These are phyloP conservation scores for Drosophila ustulata DNA, from an alignment of 2,888 invertebrate genomes.

Conservation along the genomic window DNA sequence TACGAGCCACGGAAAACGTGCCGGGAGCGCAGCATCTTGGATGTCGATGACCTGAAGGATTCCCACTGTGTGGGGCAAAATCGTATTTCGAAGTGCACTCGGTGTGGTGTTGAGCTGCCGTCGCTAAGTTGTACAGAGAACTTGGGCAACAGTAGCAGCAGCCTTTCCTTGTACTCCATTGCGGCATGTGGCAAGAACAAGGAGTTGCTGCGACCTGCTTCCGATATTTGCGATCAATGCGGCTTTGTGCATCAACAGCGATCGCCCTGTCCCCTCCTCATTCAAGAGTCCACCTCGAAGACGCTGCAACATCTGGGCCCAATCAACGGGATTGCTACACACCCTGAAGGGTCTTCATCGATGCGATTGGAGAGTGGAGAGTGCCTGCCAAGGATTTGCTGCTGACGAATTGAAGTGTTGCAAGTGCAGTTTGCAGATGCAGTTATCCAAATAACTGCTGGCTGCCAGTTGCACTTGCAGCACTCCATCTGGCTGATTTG, in stretches of 20 bases:
- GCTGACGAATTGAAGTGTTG: constrained; percentile 12
- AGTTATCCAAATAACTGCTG: not conserved
- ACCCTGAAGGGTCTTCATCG: not conserved
- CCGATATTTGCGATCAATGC: constrained; percentile 48
- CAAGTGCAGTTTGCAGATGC: constrained; percentile 11
- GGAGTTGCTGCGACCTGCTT: not conserved
- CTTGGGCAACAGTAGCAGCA: not conserved
- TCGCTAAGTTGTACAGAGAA: not conserved
- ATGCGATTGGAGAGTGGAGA: no score
- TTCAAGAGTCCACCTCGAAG: not conserved
- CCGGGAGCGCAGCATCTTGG: constrained; percentile 37
- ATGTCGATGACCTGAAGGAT: not conserved
- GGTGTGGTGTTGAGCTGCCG: constrained; percentile 41
- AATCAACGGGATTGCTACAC: constrained; percentile 19
- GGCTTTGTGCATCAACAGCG: constrained; percentile 49
- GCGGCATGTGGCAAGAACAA: constrained; percentile 54
- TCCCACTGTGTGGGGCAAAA: not conserved
- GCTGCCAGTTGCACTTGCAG: constrained; percentile 16
- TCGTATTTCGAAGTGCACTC: constrained; percentile 35
- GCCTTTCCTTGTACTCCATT: constrained; percentile 29
- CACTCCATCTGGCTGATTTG: constrained; percentile 19
- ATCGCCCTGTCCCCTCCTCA: constrained; percentile 19
- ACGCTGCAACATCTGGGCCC: constrained; percentile 14
- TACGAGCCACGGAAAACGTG: constrained; percentile 54
- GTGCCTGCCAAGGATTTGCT: not conserved